Evolutionary conservation across 2,797 vertebrate genomes (phyloP), one percentile per base, ranked within the genome.

Genomic region (Anabas testudineus): DNA sequence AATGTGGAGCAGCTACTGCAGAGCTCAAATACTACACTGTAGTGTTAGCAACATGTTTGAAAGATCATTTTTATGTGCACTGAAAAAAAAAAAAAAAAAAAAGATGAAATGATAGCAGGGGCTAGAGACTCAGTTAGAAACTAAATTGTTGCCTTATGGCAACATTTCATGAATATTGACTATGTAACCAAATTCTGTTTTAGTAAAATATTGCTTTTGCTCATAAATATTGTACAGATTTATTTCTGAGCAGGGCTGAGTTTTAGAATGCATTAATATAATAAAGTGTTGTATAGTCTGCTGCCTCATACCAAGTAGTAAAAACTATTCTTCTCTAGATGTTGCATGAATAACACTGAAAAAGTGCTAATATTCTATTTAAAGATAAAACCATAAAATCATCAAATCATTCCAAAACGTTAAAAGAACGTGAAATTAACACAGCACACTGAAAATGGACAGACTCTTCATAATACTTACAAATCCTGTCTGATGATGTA

Each of bases 171-270:
- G 10, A 67, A 73, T 60, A 82, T 12, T 22, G 30, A 76, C 19
- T 48, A 39, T 63, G 30, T 3, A 71, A 45, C 53, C 42, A 57
- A 67, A 72, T 26, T 66, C 22, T 28, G 37, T 52, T 75, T 74
- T 45, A 70, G 42, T 61, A 37, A 51, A 70, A 75, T 71, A 28
- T 66, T 73, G 18, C 18, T 72, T 78, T 64, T 46, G 41, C 56
- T 68, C 49, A 67, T 73, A 62, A 82, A 81, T 79, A 74, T 67
- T 78, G 26, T 37, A 42, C 57, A 52, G 21, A 73, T 72, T 56
- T 49, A 61, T 61, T 73, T 75, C 7, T 26, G n/a, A 59, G 56
- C 28, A 46, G 22, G 69, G 62, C 10, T 9, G 5, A 42, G 8
- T 55, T 69, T 15, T 39, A 69, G 13, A 43, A 57, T 56, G 15